Evolutionary conservation across 2,113 vertebrate genomes (phyloP), one percentile per base, ranked within the genome.

Genomic region (Monopterus albus): DNA sequence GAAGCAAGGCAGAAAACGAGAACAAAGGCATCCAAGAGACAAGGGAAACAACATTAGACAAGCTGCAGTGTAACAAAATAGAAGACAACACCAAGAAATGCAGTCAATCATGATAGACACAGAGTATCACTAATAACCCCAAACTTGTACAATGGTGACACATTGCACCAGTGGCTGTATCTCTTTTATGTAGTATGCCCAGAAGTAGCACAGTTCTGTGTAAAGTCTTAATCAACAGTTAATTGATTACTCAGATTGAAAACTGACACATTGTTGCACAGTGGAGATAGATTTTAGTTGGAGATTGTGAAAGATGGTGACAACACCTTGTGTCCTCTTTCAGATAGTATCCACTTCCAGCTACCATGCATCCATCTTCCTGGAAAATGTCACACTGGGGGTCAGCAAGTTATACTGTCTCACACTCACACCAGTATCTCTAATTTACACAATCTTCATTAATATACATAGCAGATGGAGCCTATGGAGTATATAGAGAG

Each of bases 231-330:
- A 57, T 58, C 59, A 59, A 4, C 23, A n/a, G 10, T 1, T 56
- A 20, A 40, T 25, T 53, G 39, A 65, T 72, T 29, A 31, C 13
- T 57, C 28, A 10, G 15, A 7, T 47, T 39, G 23, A n/a, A 56
- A 66, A 47, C 13, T 36, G 59, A 40, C 26, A 50, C 47, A 46
- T 18, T 20, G 55, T 57, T 28, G 65, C 25, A 46, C 18, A 14
- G 39, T 29, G 50, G 18, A 55, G 23, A 60, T 12, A 13, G 28
- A 61, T 26, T 36, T 49, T 31, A 51, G 29, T n/a, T 43, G 20
- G 20, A 43, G 13, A 21, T 69, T 67, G 23, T 40, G 33, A 56
- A 61, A 65, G 23, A 31, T 42, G 61, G 55, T 20, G 6, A 61
- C 13, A 29, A 17, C 60, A 71, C 60, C 20, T 56, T 15, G 8